phyloP scores from a whole-genome alignment of 1,140 invertebrate species.

The Melanaphis sacchari region DNA sequence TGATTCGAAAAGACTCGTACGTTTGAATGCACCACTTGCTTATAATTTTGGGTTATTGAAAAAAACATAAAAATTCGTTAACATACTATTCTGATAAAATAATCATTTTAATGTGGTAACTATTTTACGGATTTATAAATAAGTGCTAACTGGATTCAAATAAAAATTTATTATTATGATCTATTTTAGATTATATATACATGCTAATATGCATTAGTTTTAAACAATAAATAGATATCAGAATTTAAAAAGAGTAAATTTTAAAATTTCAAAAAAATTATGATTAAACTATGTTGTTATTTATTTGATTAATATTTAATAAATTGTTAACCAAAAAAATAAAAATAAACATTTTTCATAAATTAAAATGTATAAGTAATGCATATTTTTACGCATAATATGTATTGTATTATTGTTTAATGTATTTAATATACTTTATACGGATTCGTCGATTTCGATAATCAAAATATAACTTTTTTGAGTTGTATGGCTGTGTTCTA shows the following conservation, averaged over 20 bases:
- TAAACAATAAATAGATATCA: not conserved
- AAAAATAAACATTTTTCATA: not conserved
- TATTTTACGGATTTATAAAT: not conserved
- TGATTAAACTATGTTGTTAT: too few species aligned
- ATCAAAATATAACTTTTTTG: not conserved
- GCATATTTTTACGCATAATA: not conserved
- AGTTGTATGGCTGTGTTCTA: not conserved
- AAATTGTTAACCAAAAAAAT: not conserved
- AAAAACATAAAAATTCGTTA: not conserved
- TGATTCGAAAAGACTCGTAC: not conserved
- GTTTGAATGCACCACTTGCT: not conserved
- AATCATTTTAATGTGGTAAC: not conserved
- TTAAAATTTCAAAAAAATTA: too few species aligned
- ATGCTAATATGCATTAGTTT: not conserved
- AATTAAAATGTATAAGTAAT: not conserved
- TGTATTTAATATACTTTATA: not conserved
- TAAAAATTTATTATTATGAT: not conserved
- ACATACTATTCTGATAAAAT: not conserved
- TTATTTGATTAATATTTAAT: not conserved
- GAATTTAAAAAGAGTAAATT: not conserved
- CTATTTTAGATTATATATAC: not conserved
- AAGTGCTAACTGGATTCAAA: not conserved
- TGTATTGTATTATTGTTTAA: too few species aligned
- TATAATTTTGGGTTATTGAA: constrained; percentile 4
- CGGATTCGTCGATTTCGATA: not conserved